Base-by-base conservation (phyloP, 30 jellyfish, hydroid and myxozoan genomes). In the Catostylus mosaicus region DNA sequence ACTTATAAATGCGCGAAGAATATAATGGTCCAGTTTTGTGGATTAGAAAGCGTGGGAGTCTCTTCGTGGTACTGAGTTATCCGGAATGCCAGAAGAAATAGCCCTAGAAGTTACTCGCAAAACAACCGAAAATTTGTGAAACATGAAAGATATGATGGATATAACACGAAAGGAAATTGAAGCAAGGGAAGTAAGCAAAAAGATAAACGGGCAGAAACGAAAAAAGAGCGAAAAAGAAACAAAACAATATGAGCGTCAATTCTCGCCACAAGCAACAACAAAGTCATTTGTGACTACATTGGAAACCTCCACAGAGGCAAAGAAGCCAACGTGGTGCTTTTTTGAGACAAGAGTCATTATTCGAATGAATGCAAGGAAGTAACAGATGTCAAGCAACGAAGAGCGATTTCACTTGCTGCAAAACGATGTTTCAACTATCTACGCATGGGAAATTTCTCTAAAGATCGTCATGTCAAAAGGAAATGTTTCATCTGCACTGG, bases 101-200 rank as follows among this genome's bases (percentile, higher is more conserved):
- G 72, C 72, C 72, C n/a, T 59, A 24, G 14, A 59, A 59, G 72
- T 59, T 6, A 20, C 72, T 19, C 72, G 72, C 7, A 59, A 59
- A 24, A 59, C 72, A 7, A 5, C 72, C 36, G 54, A 40, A 40
- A 36, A 38, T 24, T 7, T 19, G 9, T 31, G 70, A 24, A 38
- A 70, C 18, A 38, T 74, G 2, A 48, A 7, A 8, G 86, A 74
- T 5, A 74, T 74, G 40, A 27, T 74, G 77, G 86, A 74, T 6
- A 74, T 74, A 23, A 74, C 45, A 22, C 86, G 79, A 23, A 46
- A 30, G 78, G 86, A 74, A 74, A 43, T 74, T 8, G 86, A 46
- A 50, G 86, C 82, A 7, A 36, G 82, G 65, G 82, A 70, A 46
- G 35, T 23, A 8, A 31, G 82, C 70, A 36, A 30, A 70, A 70